Evolutionary conservation across 1,140 invertebrate species (phyloP).

Genomic region (Paralvinella palmiformis): DNA sequence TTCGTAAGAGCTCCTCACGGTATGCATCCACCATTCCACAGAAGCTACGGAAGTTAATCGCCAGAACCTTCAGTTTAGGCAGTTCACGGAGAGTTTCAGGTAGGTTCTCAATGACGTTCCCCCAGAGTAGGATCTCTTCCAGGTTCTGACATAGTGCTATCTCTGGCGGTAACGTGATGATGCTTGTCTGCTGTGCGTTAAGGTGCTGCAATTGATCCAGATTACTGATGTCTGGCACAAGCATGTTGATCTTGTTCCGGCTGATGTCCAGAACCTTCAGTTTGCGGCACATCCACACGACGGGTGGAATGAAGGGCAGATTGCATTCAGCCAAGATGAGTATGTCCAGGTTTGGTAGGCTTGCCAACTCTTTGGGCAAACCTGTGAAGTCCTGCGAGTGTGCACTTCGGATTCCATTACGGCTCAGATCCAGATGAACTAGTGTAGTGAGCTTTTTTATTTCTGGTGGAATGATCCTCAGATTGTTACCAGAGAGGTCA

Average conservation of each 20-base stretch:
- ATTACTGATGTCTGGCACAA: slow-evolving; percentile 46
- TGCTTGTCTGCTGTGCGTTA: slow-evolving; percentile 46
- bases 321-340: slow-evolving; percentile 48
- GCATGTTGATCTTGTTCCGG: slow-evolving; percentile 44
- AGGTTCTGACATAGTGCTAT: slow-evolving; percentile 48
- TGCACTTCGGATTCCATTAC: slow-evolving; percentile 43
- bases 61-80: background rate
- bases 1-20: slow-evolving; percentile 40
- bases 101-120: slow-evolving; percentile 46
- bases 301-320: slow-evolving; percentile 43
- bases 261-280: slow-evolving; percentile 41
- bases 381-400: slow-evolving; percentile 38
- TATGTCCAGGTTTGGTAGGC: slow-evolving; percentile 34
- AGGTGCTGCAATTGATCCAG: slow-evolving; percentile 37
- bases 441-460: slow-evolving; percentile 38
- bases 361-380: slow-evolving; percentile 37
- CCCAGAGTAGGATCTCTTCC: slow-evolving; percentile 45
- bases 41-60: slow-evolving; percentile 37
- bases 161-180: slow-evolving; percentile 45
- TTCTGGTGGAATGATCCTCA: slow-evolving; percentile 40
- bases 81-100: slow-evolving; percentile 38
- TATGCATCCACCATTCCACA: slow-evolving; percentile 40
- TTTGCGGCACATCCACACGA: slow-evolving; percentile 36
- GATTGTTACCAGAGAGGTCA: slow-evolving; percentile 44
- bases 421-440: slow-evolving; percentile 40